phyloP scores from a whole-genome alignment of 2,797 vertebrate genomes.

The Phalloptychus januarius region DNA sequence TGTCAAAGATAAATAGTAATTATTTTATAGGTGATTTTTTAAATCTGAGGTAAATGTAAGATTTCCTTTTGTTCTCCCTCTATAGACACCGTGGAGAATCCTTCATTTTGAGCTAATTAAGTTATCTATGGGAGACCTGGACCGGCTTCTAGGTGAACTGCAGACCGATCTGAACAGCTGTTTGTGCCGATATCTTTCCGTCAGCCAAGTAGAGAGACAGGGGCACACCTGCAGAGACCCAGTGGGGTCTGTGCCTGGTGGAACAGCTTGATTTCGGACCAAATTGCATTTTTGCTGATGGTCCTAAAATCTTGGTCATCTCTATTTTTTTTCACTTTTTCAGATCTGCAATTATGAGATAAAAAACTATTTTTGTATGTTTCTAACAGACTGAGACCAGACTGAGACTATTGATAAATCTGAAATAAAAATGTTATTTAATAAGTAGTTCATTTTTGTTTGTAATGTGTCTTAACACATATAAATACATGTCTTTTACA shows the following conservation, averaged over 20 bases:
- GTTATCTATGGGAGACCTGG: background rate
- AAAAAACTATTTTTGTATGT: background rate
- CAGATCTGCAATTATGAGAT: background rate
- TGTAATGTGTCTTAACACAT: too few species aligned
- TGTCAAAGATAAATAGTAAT: background rate
- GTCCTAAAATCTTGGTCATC: background rate
- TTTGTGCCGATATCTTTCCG: background rate
- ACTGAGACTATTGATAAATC: background rate
- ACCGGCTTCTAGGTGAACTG: background rate
- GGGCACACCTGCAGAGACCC: background rate
- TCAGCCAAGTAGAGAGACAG: background rate
- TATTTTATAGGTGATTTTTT: background rate
- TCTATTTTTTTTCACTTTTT: background rate
- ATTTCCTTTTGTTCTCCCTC: background rate
- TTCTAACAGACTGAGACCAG: background rate
- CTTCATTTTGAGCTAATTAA: background rate
- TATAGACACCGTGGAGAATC: background rate
- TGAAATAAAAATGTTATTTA: background rate
- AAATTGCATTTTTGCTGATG: background rate
- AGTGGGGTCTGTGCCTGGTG: background rate
- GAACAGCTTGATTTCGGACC: slow-evolving; percentile 3
- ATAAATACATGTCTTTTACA: background rate
- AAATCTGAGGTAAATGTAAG: background rate
- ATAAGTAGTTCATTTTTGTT: background rate
- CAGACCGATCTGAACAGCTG: background rate